phyloP scores from a whole-genome alignment of 1,140 invertebrate genomes.

The Streblospio benedicti region DNA sequence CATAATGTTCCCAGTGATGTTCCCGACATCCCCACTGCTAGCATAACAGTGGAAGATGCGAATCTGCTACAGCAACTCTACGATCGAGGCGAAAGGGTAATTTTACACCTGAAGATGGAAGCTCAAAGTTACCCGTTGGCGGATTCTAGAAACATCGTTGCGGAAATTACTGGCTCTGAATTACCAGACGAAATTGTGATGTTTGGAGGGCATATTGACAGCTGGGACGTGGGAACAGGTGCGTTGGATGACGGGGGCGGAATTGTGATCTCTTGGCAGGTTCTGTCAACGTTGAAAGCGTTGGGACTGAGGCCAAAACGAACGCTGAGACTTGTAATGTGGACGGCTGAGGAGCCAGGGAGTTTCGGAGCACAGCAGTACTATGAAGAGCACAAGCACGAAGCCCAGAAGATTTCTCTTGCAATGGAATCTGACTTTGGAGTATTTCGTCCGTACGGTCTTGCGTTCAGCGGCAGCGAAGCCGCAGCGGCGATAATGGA shows the following conservation, averaged over 20 bases:
- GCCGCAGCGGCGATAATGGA: not conserved
- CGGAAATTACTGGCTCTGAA: slow-evolving; percentile 59
- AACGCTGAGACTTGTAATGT: slow-evolving; percentile 67
- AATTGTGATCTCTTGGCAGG: slow-evolving; percentile 67
- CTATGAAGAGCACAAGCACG: slow-evolving; percentile 55
- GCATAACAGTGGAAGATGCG: slow-evolving; percentile 72
- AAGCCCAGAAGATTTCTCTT: too few species aligned
- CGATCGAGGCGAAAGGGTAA: too few species aligned
- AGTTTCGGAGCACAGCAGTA: slow-evolving; percentile 63
- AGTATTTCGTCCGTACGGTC: slow-evolving; percentile 59
- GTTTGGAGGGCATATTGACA: slow-evolving; percentile 76
- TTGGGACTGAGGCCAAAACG: slow-evolving; percentile 60
- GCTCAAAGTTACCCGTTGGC: too few species aligned
- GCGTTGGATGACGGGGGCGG: slow-evolving; percentile 79
- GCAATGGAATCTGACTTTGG: slow-evolving; percentile 77
- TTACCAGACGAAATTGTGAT: slow-evolving; percentile 61
- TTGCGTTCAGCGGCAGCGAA: slow-evolving; percentile 27
- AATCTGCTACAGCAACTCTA: slow-evolving; percentile 61
- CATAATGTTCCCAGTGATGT: too few species aligned
- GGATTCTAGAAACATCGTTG: slow-evolving; percentile 68
- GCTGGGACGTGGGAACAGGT: slow-evolving; percentile 81
- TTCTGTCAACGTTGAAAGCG: slow-evolving; percentile 58
- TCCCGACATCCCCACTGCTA: slow-evolving; percentile 64
- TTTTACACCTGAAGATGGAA: too few species aligned
- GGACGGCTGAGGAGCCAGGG: slow-evolving; percentile 80